Evolutionary conservation across 2,888 invertebrate species (phyloP).

Genomic region (Luperina testacea): DNA sequence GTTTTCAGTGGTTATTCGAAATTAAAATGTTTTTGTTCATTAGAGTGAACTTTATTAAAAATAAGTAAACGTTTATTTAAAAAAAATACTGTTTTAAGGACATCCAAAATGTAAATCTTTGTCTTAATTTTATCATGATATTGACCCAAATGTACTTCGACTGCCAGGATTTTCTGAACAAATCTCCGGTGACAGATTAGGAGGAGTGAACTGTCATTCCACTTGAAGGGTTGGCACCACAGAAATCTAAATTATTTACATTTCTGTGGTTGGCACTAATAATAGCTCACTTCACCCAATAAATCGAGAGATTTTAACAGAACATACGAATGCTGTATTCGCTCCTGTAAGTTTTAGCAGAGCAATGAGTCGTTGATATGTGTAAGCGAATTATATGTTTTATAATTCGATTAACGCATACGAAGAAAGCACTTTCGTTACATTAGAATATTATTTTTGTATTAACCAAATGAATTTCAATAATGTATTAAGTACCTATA

Average conservation of each 20-base stretch:
- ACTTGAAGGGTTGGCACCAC: no score
- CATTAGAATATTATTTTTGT: not conserved
- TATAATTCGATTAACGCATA: not conserved
- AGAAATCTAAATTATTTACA: no score
- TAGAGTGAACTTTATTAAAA: no score
- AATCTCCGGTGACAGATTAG: not conserved
- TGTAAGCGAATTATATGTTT: not conserved
- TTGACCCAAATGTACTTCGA: not conserved
- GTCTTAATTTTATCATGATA: not conserved
- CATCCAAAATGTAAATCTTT: not conserved
- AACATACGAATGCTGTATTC: not conserved
- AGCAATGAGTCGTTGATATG: constrained; percentile 9
- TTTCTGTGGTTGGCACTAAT: no score
- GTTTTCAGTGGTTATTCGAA: not conserved
- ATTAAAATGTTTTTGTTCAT: not conserved
- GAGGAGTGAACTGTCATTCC: no score
- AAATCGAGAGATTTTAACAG: not conserved
- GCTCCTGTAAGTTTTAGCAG: not conserved
- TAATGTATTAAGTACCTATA: not conserved
- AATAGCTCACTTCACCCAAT: no score
- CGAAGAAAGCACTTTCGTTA: not conserved
- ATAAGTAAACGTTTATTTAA: not conserved
- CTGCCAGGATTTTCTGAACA: not conserved
- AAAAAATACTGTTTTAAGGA: not conserved
- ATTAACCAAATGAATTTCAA: constrained; percentile 1